Percentiles rank a stretch among this genome's conserved stretches.
phyloP scores from a whole-genome alignment of 2,113 vertebrate genomes.

The Callaeas wilsoni region DNA sequence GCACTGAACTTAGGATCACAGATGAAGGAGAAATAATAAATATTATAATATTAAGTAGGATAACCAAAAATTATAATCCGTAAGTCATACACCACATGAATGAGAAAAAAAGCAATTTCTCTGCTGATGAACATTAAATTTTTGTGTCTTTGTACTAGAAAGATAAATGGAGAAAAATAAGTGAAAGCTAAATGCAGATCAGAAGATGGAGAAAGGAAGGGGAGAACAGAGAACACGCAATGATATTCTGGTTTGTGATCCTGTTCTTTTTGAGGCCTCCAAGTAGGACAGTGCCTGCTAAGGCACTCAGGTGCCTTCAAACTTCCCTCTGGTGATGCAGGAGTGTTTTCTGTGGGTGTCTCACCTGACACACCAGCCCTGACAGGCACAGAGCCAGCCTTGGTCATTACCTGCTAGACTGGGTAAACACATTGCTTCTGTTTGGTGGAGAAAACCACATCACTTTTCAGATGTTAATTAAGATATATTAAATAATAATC shows the following conservation, averaged over 20 bases:
- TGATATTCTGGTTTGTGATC: not conserved
- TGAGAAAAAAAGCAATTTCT: not conserved
- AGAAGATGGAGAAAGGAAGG: not conserved
- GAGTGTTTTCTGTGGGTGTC: not conserved
- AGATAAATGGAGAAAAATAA: not conserved
- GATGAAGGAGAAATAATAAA: not conserved
- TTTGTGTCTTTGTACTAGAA: not conserved
- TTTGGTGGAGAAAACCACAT: not conserved
- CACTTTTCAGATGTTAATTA: not conserved
- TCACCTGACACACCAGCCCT: not conserved
- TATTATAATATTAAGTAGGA: not conserved
- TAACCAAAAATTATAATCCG: not conserved
- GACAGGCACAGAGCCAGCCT: not conserved
- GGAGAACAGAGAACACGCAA: not conserved
- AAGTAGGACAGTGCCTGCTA: accelerated
- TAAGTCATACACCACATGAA: not conserved
- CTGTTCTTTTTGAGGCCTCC: not conserved
- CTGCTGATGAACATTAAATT: not conserved
- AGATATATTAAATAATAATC: not conserved
- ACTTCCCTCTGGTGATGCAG: not conserved
- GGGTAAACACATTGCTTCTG: not conserved
- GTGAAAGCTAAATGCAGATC: not conserved
- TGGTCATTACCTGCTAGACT: not conserved
- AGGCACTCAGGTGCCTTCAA: not conserved
- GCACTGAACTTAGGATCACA: not conserved